Conservation (phyloP, 2,888 invertebrate species). For the Conistra vaccinii region DNA sequence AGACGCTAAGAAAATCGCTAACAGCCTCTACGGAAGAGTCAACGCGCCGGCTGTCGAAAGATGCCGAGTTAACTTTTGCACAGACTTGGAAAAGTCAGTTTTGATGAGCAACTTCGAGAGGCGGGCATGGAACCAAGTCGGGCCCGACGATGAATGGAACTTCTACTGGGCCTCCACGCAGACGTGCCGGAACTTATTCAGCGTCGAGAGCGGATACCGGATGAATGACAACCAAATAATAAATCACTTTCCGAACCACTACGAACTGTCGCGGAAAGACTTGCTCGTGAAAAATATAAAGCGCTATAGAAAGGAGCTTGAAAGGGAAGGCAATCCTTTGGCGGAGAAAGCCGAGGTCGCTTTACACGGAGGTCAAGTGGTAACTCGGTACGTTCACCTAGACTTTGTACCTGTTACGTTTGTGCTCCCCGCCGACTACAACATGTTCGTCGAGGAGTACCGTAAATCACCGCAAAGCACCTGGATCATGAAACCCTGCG, state of each 20-base stretch:
- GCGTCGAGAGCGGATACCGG: constrained; percentile 79
- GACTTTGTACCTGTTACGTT: constrained; percentile 98
- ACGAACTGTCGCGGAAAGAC: constrained; percentile 98
- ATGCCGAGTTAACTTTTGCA: constrained; percentile 85
- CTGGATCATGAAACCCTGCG: constrained; percentile 99
- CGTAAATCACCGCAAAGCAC: constrained; percentile 98
- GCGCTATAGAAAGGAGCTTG: constrained; percentile 97
- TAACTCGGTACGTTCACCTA: constrained; percentile 94
- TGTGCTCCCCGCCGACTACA: constrained; percentile 98
- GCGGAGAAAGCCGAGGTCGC: constrained; percentile 93
- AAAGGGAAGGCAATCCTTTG: constrained; percentile 96
- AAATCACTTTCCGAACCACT: constrained; percentile 98
- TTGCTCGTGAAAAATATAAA: constrained; percentile 98
- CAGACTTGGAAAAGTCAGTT: constrained; percentile 80
- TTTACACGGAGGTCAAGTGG: constrained; percentile 91
- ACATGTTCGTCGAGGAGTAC: constrained; percentile 99
- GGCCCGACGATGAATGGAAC: constrained; percentile 98
- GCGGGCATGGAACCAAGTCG: constrained; percentile 93
- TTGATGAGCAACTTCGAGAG: constrained; percentile 81
- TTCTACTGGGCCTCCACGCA: constrained; percentile 98
- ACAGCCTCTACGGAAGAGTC: constrained; percentile 87
- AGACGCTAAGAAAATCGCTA: constrained; percentile 80
- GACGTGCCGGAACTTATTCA: constrained; percentile 97
- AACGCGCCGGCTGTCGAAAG: constrained; percentile 84
- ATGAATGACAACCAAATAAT: constrained; percentile 97